Evolutionary conservation across 2,113 vertebrate species (phyloP), one percentile per base, ranked within the genome.

Genomic region (Pterocles orientalis): DNA sequence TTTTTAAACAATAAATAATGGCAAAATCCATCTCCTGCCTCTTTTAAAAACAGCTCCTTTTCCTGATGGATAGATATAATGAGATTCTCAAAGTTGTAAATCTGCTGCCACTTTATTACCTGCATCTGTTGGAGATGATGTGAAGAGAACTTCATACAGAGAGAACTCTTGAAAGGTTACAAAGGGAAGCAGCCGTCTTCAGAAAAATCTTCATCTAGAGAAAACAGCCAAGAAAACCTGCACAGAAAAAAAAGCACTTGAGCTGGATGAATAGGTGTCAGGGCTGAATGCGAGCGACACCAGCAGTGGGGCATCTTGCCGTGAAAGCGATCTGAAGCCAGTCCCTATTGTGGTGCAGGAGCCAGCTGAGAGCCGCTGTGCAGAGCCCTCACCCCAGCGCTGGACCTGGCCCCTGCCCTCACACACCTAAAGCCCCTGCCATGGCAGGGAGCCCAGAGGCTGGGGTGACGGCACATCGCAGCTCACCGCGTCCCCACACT

Each of bases 81-180:
- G 96, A 95, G 90, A 93, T 90, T 95, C 76, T 95, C 45, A 47
- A 58, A 20, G 50, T 66, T 48, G 1, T 91, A 95, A 87, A 34
- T 92, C 89, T 96, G 84, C 94, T 84, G 77, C 1, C 58, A 87
- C 94, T 96, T 94, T 92, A 96, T 90, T 94, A 71, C 84, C 79
- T 90, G 86, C 61, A 78, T 79, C 51, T 26, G 62, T 58, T 85
- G 91, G 72, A 95, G 54, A 81, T 62, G 75, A 92, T 91, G 81
- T 94, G 81, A 88, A 90, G 92, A 92, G 86, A 90, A 86, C 91
- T 93, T 95, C 75, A 78, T 91, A 95, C 56, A 89, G 47, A 72
- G 85, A 92, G 91, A 86, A 58, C 29, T 94, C 96, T 96, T 58
- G 68, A 94, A 97, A 95, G 89, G 84, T 92, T 96, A 92, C 86